These are phyloP conservation scores for Charadrius vociferus DNA, from an alignment of 2,113 vertebrate species.

Conservation along the genomic window DNA sequence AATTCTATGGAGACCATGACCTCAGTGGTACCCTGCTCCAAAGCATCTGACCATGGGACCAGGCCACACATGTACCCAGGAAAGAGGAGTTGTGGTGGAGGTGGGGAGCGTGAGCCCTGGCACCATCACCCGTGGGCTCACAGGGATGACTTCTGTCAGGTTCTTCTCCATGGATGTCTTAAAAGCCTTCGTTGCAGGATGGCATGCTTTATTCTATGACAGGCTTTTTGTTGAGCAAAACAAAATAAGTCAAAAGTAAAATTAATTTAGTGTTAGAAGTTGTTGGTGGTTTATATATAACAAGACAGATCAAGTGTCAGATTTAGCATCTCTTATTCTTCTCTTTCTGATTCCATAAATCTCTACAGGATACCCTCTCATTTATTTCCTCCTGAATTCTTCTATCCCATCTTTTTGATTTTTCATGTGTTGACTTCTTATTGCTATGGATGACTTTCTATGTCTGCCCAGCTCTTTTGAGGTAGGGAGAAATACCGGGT, in stretches of 20 bases:
- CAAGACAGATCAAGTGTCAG: not conserved
- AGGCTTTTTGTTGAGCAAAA: not conserved
- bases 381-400: not conserved
- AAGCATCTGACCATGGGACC: not conserved
- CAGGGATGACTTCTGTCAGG: fast-evolving
- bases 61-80: fast-evolving
- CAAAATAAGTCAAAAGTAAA: not conserved
- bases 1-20: not conserved
- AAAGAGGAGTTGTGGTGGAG: not conserved
- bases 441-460: not conserved
- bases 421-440: not conserved
- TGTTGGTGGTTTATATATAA: not conserved
- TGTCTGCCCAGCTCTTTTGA: not conserved
- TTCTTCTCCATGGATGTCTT: not conserved
- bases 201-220: not conserved
- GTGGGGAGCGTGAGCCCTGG: too few species aligned
- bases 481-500: not conserved
- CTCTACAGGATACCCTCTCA: not conserved
- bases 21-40: not conserved
- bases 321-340: not conserved
- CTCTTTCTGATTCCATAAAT: not conserved
- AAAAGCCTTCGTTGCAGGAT: not conserved
- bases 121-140: fast-evolving
- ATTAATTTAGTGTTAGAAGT: not conserved
- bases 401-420: not conserved